A percentile compares a stretch with the other conserved stretches of the same genome.
phyloP scores from a whole-genome alignment of 2,113 vertebrate species.

The Heteronetta atricapilla region DNA sequence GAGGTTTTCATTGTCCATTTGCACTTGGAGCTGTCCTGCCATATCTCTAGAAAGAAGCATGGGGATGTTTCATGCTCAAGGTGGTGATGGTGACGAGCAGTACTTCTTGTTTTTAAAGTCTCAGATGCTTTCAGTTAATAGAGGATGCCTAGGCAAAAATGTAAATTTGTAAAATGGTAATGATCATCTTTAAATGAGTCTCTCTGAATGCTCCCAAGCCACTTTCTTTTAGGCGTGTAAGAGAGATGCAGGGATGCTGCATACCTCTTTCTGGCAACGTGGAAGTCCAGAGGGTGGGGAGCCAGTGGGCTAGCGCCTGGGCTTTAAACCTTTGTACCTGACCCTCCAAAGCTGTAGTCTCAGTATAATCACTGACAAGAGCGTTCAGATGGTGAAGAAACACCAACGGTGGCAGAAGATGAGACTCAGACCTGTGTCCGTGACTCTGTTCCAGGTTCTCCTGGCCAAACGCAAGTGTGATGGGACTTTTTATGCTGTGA shows the following conservation, averaged over 20 bases:
- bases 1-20: neutral
- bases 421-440: neutral
- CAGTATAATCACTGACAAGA: neutral
- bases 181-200: neutral
- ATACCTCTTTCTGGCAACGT: neutral
- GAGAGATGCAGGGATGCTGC: neutral
- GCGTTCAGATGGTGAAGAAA: neutral
- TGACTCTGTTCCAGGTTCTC: conserved; percentile 85
- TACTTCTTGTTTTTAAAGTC: neutral
- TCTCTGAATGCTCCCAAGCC: neutral
- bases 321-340: neutral
- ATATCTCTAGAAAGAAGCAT: neutral
- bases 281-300: neutral
- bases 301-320: neutral
- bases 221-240: accelerated
- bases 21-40: neutral
- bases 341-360: neutral
- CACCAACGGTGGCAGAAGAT: neutral
- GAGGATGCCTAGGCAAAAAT: neutral
- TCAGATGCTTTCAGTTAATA: neutral
- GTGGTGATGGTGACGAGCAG: neutral
- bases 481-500: conserved; percentile 92
- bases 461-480: conserved; percentile 93
- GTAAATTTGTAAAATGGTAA: neutral
- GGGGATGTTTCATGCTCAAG: neutral